Evolutionary conservation across 2,113 vertebrate genomes (phyloP), one percentile per base, ranked within the genome.

Genomic region (Lepus europaeus): DNA sequence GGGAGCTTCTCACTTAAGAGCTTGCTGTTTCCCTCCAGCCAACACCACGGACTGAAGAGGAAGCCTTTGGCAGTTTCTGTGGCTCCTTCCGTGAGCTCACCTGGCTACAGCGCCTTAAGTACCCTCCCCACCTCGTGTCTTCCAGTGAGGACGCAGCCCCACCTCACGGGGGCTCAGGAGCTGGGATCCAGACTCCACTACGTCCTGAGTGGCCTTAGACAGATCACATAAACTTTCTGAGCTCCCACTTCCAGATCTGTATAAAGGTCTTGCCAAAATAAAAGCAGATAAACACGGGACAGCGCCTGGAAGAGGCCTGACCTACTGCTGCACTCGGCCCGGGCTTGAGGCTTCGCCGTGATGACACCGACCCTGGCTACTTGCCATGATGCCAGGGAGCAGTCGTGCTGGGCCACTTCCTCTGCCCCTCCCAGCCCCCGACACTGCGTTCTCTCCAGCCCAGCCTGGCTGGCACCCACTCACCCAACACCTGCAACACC

Each of bases 401-500:
- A 64, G 77, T 49, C 23, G 10, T 16, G 6, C 19, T 1, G 36
- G 14, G 49, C 61, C 45, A 51, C 51, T 45, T 23, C 25, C n/a
- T 79, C 19, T 79, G 49, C 29, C 9, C 73, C 12, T 78, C 19
- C 86, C n/a, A 4, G 12, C 74, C 33, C 7, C 49, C 20, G 10
- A 12, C 11, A 29, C 25, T 59, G 17, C 23, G 31, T 16, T 73
- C n/a, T 51, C 63, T 56, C 45, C 4, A 49, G 51, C 61, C 27
- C 51, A 19, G 25, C 12, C 51, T 61, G 64, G 13, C 10, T 39
- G 31, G 29, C 49, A 68, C 36, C 27, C 49, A 33, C 27, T 76
- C 29, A 14, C 84, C 94, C 9, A 93, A 93, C 66, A 31, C 90
- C n/a, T n/a, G 96, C 31, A 89, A 90, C 76, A 59, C 49, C 53